phyloP scores from a whole-genome alignment of 1,140 invertebrate species.

The Saccostrea glomerata region DNA sequence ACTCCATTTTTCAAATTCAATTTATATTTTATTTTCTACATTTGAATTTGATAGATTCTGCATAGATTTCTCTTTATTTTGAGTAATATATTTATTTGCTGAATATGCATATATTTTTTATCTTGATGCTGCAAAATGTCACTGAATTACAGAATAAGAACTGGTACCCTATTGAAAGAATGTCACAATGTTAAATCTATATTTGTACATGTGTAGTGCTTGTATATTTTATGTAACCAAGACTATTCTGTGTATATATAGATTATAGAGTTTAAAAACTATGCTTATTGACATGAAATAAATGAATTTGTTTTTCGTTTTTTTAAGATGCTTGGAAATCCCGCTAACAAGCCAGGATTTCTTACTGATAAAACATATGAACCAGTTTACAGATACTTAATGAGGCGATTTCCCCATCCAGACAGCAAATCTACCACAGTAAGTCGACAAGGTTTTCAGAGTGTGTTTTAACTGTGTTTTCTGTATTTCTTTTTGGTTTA shows the following conservation, averaged over 20 bases:
- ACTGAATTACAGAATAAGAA: no score
- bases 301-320: background rate
- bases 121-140: no score
- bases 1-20: background rate
- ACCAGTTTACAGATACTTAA: slow-evolving; percentile 95
- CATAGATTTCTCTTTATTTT: background rate
- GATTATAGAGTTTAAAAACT: no score
- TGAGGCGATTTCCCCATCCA: slow-evolving; percentile 96
- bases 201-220: no score
- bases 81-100: background rate
- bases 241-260: no score
- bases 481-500: slow-evolving; percentile 20
- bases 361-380: slow-evolving; percentile 94
- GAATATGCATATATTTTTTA: background rate
- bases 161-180: no score
- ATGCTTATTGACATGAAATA: background rate
- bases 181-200: no score
- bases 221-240: no score
- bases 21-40: slow-evolving; percentile 5
- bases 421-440: slow-evolving; percentile 89
- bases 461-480: background rate
- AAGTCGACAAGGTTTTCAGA: slow-evolving; percentile 55
- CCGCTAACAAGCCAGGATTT: slow-evolving; percentile 98
- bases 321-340: slow-evolving; percentile 93
- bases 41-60: background rate